phyloP scores from a whole-genome alignment of 2,888 invertebrate species.

The Darwinula stevensoni region DNA sequence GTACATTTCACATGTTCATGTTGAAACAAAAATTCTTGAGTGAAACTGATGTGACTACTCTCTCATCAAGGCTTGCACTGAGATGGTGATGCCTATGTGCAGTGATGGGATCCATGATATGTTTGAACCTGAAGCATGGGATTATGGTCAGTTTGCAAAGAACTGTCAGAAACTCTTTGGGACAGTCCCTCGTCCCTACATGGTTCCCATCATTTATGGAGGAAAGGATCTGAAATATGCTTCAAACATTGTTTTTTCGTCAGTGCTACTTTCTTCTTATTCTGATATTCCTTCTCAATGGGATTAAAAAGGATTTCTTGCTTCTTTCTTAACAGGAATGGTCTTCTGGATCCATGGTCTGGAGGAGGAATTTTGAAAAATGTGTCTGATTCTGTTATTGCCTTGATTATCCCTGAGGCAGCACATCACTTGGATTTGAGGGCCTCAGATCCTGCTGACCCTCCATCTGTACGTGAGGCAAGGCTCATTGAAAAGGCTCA shows the following conservation, averaged over 20 bases:
- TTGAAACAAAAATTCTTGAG: not conserved
- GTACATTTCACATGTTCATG: not conserved
- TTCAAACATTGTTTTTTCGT: slow-evolving; percentile 23
- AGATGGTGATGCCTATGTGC: slow-evolving; percentile 92
- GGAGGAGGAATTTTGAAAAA: slow-evolving; percentile 46
- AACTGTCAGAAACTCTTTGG: slow-evolving; percentile 31
- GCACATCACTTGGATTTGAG: slow-evolving; percentile 66
- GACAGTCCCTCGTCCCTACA: slow-evolving; percentile 30
- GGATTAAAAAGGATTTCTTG: not conserved
- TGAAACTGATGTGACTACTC: not conserved
- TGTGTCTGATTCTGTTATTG: slow-evolving; percentile 29
- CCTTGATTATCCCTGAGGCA: slow-evolving; percentile 44
- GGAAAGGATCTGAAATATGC: slow-evolving; percentile 33
- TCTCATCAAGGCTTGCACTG: slow-evolving; percentile 44
- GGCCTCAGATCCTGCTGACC: slow-evolving; percentile 28
- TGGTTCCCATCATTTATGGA: slow-evolving; percentile 45
- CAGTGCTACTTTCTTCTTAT: not conserved
- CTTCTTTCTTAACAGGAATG: slow-evolving; percentile 28
- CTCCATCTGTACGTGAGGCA: slow-evolving; percentile 28
- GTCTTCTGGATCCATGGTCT: slow-evolving; percentile 59
- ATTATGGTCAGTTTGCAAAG: slow-evolving; percentile 29
- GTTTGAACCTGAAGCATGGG: slow-evolving; percentile 48
- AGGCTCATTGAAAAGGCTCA: slow-evolving; percentile 28
- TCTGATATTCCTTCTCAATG: not conserved
- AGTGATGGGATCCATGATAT: slow-evolving; percentile 41